Base-by-base conservation (phyloP, 2,113 vertebrate species). In the Oplegnathus fasciatus region DNA sequence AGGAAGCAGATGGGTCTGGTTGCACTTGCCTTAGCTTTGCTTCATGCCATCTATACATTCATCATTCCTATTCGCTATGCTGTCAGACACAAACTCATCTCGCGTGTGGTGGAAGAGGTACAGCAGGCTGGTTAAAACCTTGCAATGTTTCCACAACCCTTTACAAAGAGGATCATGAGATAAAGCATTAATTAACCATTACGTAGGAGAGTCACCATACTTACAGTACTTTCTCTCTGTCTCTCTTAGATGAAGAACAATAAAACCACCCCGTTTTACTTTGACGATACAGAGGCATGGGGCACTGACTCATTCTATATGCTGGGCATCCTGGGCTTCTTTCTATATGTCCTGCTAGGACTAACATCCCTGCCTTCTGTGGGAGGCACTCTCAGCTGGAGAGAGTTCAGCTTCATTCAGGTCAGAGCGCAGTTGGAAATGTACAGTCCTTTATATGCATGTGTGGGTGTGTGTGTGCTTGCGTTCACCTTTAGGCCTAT, bases 331-430 rank as follows among this genome's bases (percentile, higher is more conserved):
- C 91, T 98, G 78, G 97, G 97, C 76, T 97, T 97, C 92, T 97
- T 96, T 74, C 93, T 98, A n/a, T 99, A 96, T 83, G 60, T 97
- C 60, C 94, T 99, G 73, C 90, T 98, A 71, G 97, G 97, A 88
- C 96, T 99, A 91, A 98, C 97, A 82, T 99, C 97, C 5, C 95
- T 99, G 85, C 98, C 97, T 60, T 98, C 98, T 15, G 97, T 99
- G 74, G 98, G 97, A 94, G 97, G 97, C 86, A 80, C 20, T 1
- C 95, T 98, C 92, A 99, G 98, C 95, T 98, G 97, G 98, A 94
- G 97, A 94, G 97, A 99, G 94, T 99, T 93, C 80, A 94, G 24
- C 91, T 93, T 94, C 58, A 80, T 94, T 88, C 92, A 93, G 90
- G 90, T 93, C 89, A 92, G 91, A 61, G 65, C 71, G 1, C 61